A percentile compares a stretch with the other conserved stretches of the same genome.
Evolutionary conservation across 2,888 invertebrate species (phyloP).

Genomic region (Celastrina argiolus): DNA sequence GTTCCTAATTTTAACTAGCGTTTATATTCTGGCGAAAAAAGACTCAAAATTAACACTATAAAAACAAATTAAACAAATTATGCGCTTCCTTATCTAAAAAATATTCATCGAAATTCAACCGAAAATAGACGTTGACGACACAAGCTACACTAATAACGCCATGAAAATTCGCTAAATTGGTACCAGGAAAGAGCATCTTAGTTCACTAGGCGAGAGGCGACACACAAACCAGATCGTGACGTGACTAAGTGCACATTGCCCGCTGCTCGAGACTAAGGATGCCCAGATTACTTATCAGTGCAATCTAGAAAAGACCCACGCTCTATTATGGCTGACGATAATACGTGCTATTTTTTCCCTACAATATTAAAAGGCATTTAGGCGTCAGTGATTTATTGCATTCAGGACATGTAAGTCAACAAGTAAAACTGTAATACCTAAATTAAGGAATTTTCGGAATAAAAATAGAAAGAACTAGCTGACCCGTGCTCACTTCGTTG

Average conservation of each 20-base stretch:
- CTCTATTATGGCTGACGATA: slow-evolving; percentile 5
- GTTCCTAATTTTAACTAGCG: too few species aligned
- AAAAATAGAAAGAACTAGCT: too few species aligned
- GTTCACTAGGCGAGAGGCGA: background rate
- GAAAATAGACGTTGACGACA: background rate
- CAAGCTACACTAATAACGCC: background rate
- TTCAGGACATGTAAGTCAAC: too few species aligned
- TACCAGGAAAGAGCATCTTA: background rate
- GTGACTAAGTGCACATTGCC: slow-evolving; percentile 16
- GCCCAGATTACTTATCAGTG: slow-evolving; percentile 19
- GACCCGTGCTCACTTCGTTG: too few species aligned
- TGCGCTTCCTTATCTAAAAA: background rate
- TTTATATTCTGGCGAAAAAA: too few species aligned
- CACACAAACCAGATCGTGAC: slow-evolving; percentile 19
- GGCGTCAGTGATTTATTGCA: background rate
- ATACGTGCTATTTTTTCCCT: background rate
- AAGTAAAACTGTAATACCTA: too few species aligned
- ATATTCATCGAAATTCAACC: background rate
- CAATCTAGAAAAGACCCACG: slow-evolving; percentile 19
- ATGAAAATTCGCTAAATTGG: background rate
- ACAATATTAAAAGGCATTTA: background rate
- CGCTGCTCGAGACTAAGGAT: slow-evolving; percentile 10
- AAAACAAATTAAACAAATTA: background rate
- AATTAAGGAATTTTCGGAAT: too few species aligned
- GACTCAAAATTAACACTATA: background rate